Evolutionary conservation across 2,113 vertebrate genomes (phyloP).

Genomic region (Recurvirostra avosetta): DNA sequence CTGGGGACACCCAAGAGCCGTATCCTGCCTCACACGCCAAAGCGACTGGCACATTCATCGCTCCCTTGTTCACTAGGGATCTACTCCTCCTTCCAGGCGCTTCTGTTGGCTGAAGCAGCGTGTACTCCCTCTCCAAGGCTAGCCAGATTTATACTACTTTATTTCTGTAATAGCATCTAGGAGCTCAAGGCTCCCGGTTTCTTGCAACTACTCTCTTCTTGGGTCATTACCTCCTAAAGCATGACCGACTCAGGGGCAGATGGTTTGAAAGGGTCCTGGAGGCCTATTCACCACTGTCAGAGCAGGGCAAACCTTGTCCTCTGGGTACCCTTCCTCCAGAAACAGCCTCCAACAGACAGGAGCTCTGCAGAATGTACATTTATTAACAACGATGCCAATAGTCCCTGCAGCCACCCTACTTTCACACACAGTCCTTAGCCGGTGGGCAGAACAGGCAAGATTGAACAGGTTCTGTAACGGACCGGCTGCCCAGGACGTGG

Average conservation of each 20-base stretch:
- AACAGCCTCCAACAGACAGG: neutral
- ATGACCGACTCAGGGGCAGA: neutral
- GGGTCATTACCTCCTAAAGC: constrained; percentile 3
- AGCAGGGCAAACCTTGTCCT: neutral
- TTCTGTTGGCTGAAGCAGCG: neutral
- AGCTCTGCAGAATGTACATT: neutral
- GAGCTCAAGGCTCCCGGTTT: neutral
- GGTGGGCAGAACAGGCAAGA: neutral
- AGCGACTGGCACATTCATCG: neutral
- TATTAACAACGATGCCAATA: neutral
- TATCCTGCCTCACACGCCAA: neutral
- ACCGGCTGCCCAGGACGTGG: neutral
- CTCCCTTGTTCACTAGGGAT: neutral
- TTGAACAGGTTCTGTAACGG: neutral
- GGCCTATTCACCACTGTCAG: neutral
- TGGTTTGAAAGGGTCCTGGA: neutral
- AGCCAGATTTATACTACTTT: neutral
- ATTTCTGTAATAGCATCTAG: neutral
- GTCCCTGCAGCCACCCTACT: neutral
- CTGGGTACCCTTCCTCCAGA: neutral
- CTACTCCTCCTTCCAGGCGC: neutral
- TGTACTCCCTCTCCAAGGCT: neutral
- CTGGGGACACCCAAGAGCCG: neutral
- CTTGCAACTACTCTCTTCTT: neutral
- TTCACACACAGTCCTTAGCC: neutral